Evolutionary conservation across 2,113 vertebrate genomes (phyloP), one percentile per base, ranked within the genome.

Genomic region (Tamias sibiricus): DNA sequence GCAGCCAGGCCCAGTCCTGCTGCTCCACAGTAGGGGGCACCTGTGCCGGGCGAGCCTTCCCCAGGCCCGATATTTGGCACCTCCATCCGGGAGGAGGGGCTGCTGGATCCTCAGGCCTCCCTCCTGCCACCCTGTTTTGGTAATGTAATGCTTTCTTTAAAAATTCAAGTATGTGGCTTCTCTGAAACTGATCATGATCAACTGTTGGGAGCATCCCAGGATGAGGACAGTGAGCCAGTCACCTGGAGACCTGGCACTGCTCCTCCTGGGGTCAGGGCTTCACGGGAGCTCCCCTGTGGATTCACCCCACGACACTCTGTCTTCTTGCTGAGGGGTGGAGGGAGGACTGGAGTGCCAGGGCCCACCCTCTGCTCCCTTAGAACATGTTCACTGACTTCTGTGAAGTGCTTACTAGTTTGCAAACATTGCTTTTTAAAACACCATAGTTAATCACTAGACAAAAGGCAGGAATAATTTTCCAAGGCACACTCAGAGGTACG

Each of bases 81-180:
- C 62, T 95, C 96, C 80, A 75, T 95, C 95, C 80, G 22, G 68
- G 68, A 76, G n/a, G 87, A 97, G 83, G 59, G 79, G 88, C 95
- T 84, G 87, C 32, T 77, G 82, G 80, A 87, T 94, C 68, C 94
- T 91, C 81, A 89, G 26, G 72, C 68, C 71, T 42, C 59, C 94
- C 22, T 94, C 54, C 35, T 11, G 12, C 84, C 91, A 96, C 92
- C 62, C n/a, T 59, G 97, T 30, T 96, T 98, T 96, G 86, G 87
- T 52, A 76, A 86, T 77, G 47, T 72, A 62, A 91, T 82, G 74
- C 91, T 68, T 81, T 91, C 44, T 77, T 85, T 71, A 87, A 81
- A 74, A 68, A 59, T 35, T 26, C 64, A 75, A 69, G 20, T 59
- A 14, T 5, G 24, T 10, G 6, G 49, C 37, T 87, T 84, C 14